phyloP scores from a whole-genome alignment of 2,113 vertebrate genomes.

The Carassius gibelio region DNA sequence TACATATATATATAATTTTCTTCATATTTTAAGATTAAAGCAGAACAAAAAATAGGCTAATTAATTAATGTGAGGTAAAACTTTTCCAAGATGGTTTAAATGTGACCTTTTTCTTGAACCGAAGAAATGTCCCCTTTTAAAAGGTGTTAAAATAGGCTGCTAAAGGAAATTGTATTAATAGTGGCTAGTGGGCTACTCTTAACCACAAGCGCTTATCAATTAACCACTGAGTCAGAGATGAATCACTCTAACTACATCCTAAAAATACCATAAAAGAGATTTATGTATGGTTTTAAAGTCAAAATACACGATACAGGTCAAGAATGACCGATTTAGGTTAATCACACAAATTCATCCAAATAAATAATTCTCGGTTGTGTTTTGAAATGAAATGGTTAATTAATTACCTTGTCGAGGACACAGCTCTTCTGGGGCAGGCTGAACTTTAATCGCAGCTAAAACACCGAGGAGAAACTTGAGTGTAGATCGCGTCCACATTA shows the following conservation, averaged over 20 bases:
- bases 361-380: background rate
- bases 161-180: background rate
- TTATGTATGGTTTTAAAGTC: background rate
- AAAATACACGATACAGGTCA: background rate
- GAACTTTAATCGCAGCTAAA: slow-evolving; percentile 45
- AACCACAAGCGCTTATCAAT: background rate
- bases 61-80: background rate
- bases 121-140: no score
- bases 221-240: background rate
- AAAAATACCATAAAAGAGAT: background rate
- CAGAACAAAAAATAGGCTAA: background rate
- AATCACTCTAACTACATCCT: background rate
- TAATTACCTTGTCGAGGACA: slow-evolving; percentile 75
- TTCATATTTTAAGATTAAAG: background rate
- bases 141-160: background rate
- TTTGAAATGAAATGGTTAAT: slow-evolving; percentile 19
- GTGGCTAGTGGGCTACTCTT: background rate
- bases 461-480: slow-evolving; percentile 49
- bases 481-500: slow-evolving; percentile 43
- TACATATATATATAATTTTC: no score
- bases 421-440: slow-evolving; percentile 40
- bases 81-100: background rate
- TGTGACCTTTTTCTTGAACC: background rate
- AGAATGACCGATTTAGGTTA: no score
- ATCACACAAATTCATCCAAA: background rate